These are phyloP conservation scores for Chelon labrosus DNA, from an alignment of 2,797 vertebrate species.

Conservation along the genomic window DNA sequence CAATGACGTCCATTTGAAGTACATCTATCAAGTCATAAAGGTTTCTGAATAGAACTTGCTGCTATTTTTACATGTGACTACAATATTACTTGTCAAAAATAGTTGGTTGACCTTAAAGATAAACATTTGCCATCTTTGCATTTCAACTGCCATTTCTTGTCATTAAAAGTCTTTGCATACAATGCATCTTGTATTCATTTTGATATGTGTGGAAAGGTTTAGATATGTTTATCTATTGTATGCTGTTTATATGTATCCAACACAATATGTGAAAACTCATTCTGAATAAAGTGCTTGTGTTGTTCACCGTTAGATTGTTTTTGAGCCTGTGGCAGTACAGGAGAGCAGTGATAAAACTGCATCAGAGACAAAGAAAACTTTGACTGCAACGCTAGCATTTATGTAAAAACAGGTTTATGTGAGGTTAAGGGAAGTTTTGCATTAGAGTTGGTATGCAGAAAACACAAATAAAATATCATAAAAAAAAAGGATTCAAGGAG, in stretches of 20 bases:
- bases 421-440: not conserved
- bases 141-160: constrained; percentile 48
- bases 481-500: too few relatives aligned
- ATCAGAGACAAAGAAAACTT: too few relatives aligned
- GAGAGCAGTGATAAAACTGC: too few relatives aligned
- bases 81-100: constrained; percentile 6
- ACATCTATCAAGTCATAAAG: not conserved
- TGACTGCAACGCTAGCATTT: too few relatives aligned
- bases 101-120: constrained; percentile 11
- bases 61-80: constrained; percentile 46
- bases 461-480: not conserved
- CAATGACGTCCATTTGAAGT: constrained; percentile 3
- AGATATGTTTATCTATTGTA: not conserved
- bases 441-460: not conserved
- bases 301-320: too few relatives aligned
- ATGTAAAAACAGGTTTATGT: too few relatives aligned
- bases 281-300: not conserved
- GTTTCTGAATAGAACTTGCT: constrained; percentile 35
- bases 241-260: not conserved
- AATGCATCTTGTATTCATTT: constrained; percentile 25
- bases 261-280: not conserved
- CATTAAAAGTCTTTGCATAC: constrained; percentile 57
- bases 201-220: not conserved
- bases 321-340: too few relatives aligned
- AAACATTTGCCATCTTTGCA: constrained; percentile 26